phyloP scores from a whole-genome alignment of 2,888 invertebrate genomes.

The Ypsolopha sequella region DNA sequence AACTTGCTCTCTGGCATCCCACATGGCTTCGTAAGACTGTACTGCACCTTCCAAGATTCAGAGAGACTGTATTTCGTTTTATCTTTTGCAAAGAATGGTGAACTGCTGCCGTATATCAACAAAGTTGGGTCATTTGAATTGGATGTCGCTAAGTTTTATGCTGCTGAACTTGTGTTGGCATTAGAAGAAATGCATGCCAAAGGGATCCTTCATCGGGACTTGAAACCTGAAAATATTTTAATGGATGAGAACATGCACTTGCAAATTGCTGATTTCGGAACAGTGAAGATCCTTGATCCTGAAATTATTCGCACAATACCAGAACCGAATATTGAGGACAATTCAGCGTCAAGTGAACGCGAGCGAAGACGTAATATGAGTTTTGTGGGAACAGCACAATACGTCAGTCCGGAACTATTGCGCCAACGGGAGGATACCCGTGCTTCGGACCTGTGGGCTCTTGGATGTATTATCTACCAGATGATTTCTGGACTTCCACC shows the following conservation, averaged over 20 bases:
- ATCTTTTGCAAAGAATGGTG: conserved; percentile 95
- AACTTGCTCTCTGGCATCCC: conserved; percentile 84
- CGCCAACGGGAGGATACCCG: conserved; percentile 81
- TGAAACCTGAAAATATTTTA: conserved; percentile 98
- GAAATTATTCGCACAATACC: conserved; percentile 34
- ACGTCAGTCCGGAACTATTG: conserved; percentile 97
- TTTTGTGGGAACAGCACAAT: conserved; percentile 99
- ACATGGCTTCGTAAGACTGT: conserved; percentile 93
- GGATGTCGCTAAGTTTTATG: conserved; percentile 92
- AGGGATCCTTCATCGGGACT: conserved; percentile 93
- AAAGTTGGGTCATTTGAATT: conserved; percentile 91
- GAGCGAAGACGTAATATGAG: conserved; percentile 77
- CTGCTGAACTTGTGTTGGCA: conserved; percentile 93
- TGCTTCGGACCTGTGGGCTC: conserved; percentile 96
- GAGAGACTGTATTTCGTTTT: conserved; percentile 95
- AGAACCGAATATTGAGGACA: conserved; percentile 29
- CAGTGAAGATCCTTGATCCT: conserved; percentile 83
- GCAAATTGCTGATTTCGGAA: conserved; percentile 97
- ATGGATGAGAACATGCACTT: conserved; percentile 97
- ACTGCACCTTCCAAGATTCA: conserved; percentile 96
- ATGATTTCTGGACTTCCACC: conserved; percentile 95
- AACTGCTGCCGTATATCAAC: conserved; percentile 92
- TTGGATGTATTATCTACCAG: conserved; percentile 97
- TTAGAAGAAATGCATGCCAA: conserved; percentile 91
- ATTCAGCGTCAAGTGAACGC: conserved; percentile 32